Percentiles rank a stretch among this genome's conserved stretches.
Conservation (phyloP, 2,113 vertebrate genomes). For the Dissostichus mawsoni region DNA sequence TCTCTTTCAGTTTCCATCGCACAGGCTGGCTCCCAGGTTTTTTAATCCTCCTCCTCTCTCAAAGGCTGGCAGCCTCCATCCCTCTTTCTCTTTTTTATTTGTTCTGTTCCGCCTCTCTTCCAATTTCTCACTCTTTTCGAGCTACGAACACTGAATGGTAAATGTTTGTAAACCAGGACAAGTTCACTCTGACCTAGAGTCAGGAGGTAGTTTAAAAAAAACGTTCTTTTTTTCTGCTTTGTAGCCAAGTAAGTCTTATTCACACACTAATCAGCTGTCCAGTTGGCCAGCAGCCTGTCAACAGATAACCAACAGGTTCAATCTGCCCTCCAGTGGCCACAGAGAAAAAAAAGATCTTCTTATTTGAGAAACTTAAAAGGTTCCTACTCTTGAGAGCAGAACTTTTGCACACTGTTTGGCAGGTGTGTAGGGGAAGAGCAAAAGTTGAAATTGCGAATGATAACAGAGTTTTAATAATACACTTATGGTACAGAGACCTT, state of each 20-base stretch:
- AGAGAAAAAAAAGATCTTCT: slow-evolving; percentile 2
- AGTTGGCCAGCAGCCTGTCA: slow-evolving; percentile 14
- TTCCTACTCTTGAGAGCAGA: too few species aligned
- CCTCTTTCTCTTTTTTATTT: not conserved
- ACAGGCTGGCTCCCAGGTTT: not conserved
- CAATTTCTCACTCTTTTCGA: not conserved
- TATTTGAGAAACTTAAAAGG: not conserved
- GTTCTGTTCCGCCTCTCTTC: slow-evolving; percentile 10
- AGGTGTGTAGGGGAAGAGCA: too few species aligned
- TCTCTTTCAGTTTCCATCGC: slow-evolving; percentile 6
- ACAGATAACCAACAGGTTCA: slow-evolving; percentile 52
- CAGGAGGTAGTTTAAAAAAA: too few species aligned
- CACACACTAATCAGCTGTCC: not conserved
- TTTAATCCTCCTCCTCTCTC: slow-evolving; percentile 16
- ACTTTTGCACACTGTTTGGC: too few species aligned
- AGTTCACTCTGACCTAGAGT: not conserved
- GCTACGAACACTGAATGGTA: slow-evolving; percentile 31
- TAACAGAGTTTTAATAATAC: too few species aligned
- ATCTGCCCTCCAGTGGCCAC: slow-evolving; percentile 57
- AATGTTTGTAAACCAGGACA: slow-evolving; percentile 1
- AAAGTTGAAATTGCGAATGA: too few species aligned
- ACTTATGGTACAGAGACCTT: too few species aligned
- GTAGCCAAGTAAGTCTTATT: not conserved
- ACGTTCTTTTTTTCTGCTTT: too few species aligned
- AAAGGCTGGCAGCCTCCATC: slow-evolving; percentile 22